Evolutionary conservation across 2,888 invertebrate species (phyloP).

Genomic region (Ochlodes sylvanus): DNA sequence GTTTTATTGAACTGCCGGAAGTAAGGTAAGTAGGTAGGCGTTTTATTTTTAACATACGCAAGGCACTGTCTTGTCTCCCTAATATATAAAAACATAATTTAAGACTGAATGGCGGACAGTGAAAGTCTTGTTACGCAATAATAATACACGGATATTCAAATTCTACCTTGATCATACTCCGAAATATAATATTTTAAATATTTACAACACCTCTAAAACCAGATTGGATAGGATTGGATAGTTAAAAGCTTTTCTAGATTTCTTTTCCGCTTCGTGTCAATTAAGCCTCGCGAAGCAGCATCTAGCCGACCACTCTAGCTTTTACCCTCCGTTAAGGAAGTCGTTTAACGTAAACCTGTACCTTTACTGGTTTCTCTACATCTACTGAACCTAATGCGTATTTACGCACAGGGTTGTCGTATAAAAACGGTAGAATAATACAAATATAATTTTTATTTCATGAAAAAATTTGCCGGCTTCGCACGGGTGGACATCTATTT

Average conservation of each 20-base stretch:
- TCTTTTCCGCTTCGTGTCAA: slow-evolving; percentile 48
- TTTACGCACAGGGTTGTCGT: background rate
- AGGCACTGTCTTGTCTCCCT: slow-evolving; percentile 18
- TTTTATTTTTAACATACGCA: slow-evolving; percentile 10
- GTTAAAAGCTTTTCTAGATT: slow-evolving; percentile 47
- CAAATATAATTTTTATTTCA: no score
- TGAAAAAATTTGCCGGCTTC: no score
- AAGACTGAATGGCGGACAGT: background rate
- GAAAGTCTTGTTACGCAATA: background rate
- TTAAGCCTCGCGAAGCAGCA: slow-evolving; percentile 34
- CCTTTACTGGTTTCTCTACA: slow-evolving; percentile 17
- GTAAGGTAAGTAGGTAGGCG: slow-evolving; percentile 38
- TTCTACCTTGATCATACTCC: background rate
- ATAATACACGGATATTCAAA: background rate
- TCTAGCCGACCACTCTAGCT: slow-evolving; percentile 12
- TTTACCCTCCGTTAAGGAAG: slow-evolving; percentile 38
- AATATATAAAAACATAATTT: background rate
- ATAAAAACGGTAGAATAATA: no score
- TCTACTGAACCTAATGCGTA: slow-evolving; percentile 9
- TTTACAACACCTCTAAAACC: slow-evolving; percentile 30
- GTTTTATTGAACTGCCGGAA: slow-evolving; percentile 65
- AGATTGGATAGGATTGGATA: slow-evolving; percentile 17
- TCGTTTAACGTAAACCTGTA: slow-evolving; percentile 29
- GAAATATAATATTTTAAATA: background rate
- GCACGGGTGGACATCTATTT: no score